Percentiles rank a stretch among this genome's conserved stretches.
Conservation (phyloP, 2,797 vertebrate genomes). For the Hydrophis major region DNA sequence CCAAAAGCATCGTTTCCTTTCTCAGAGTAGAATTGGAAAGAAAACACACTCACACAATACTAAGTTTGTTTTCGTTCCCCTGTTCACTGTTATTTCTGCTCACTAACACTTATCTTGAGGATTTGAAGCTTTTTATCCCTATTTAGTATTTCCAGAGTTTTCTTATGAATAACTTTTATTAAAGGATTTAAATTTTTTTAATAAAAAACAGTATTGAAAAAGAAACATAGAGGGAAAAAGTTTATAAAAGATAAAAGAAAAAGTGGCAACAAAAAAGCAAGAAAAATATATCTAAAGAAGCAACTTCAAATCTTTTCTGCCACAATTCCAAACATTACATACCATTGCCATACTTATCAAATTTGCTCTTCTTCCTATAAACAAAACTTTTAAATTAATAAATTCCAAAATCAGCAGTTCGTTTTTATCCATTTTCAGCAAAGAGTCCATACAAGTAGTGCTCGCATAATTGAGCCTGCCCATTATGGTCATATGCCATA, state of each 20-base stretch:
- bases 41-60: neutral
- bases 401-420: neutral
- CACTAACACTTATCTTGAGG: neutral
- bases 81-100: neutral
- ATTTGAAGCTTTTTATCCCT: neutral
- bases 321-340: neutral
- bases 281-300: neutral
- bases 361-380: neutral
- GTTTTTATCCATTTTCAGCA: neutral
- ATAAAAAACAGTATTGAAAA: neutral
- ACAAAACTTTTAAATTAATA: neutral
- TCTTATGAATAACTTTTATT: neutral
- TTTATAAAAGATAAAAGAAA: neutral
- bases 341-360: neutral
- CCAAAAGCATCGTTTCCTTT: neutral
- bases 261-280: neutral
- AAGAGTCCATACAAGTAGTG: neutral
- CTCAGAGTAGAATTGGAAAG: neutral
- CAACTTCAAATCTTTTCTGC: neutral
- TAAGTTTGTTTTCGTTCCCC: neutral
- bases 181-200: neutral
- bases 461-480: neutral
- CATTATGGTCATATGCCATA: neutral
- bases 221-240: neutral
- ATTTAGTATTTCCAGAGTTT: neutral